Conservation (phyloP, 2,113 vertebrate species). For the Blennius ocellaris region DNA sequence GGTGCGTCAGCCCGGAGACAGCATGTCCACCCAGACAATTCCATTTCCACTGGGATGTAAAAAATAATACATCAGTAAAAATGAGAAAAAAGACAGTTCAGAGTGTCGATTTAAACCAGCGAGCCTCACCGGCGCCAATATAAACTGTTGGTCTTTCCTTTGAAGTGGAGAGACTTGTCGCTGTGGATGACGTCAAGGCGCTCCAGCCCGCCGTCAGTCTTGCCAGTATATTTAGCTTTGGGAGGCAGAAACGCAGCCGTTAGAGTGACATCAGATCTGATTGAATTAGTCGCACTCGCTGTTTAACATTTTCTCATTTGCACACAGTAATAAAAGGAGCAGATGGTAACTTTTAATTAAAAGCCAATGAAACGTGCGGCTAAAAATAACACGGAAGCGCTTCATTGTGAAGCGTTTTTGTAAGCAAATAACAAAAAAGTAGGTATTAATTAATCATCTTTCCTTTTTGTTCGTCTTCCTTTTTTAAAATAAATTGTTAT, state of each 20-base stretch:
- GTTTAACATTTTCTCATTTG: slow-evolving; percentile 65
- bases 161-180: too few species aligned
- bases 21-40: too few species aligned
- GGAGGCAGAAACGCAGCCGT: slow-evolving; percentile 16
- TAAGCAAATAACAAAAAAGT: slow-evolving; percentile 50
- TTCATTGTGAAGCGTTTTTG: slow-evolving; percentile 38
- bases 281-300: slow-evolving; percentile 51
- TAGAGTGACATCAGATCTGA: slow-evolving; percentile 49
- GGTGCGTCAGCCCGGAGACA: too few species aligned
- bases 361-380: slow-evolving; percentile 63
- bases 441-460: slow-evolving; percentile 60
- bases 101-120: too few species aligned
- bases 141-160: too few species aligned
- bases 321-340: slow-evolving; percentile 69
- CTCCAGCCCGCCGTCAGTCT: background rate
- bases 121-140: too few species aligned
- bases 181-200: too few species aligned
- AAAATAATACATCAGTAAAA: too few species aligned
- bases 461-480: slow-evolving; percentile 18
- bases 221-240: slow-evolving; percentile 14
- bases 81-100: too few species aligned
- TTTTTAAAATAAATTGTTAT: slow-evolving; percentile 29
- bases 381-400: slow-evolving; percentile 63
- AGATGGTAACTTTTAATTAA: slow-evolving; percentile 78
- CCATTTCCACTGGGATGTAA: too few species aligned